Evolutionary conservation across 2,113 vertebrate genomes (phyloP).

Genomic region (Mesembrinibis cayennensis): DNA sequence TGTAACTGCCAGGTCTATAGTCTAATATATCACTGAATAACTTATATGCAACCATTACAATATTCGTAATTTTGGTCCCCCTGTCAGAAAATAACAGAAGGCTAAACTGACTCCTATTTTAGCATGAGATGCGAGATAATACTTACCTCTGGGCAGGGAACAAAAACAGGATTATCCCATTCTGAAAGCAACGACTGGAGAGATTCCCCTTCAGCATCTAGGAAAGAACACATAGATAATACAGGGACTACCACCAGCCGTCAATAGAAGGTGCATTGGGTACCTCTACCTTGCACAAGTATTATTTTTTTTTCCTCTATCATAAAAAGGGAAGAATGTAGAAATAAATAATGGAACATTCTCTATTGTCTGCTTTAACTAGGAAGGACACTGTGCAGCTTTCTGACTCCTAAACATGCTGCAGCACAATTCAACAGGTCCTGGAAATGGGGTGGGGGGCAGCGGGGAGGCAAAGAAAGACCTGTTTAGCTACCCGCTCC

Average conservation of each 20-base stretch:
- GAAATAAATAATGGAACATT: not conserved
- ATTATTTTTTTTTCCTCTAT: not conserved
- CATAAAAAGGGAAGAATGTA: not conserved
- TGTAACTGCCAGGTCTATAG: not conserved
- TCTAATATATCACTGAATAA: not conserved
- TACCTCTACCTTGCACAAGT: not conserved
- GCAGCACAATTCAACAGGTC: not conserved
- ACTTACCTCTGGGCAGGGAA: constrained; percentile 82
- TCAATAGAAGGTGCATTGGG: not conserved
- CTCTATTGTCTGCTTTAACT: not conserved
- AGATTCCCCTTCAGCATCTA: constrained; percentile 66
- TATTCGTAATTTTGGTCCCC: not conserved
- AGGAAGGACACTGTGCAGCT: not conserved
- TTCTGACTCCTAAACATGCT: not conserved
- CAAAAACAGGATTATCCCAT: constrained; percentile 95
- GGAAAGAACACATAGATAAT: not conserved
- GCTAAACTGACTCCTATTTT: not conserved
- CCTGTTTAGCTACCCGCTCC: constrained; percentile 1
- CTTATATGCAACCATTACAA: not conserved
- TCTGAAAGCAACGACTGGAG: constrained; percentile 84
- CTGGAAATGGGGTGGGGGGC: not conserved
- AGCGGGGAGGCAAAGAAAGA: not conserved
- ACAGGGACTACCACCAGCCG: not conserved
- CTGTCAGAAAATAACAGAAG: not conserved
- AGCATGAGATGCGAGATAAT: not conserved